Conservation (phyloP, 2,797 vertebrate genomes). For the Fundulus diaphanus region DNA sequence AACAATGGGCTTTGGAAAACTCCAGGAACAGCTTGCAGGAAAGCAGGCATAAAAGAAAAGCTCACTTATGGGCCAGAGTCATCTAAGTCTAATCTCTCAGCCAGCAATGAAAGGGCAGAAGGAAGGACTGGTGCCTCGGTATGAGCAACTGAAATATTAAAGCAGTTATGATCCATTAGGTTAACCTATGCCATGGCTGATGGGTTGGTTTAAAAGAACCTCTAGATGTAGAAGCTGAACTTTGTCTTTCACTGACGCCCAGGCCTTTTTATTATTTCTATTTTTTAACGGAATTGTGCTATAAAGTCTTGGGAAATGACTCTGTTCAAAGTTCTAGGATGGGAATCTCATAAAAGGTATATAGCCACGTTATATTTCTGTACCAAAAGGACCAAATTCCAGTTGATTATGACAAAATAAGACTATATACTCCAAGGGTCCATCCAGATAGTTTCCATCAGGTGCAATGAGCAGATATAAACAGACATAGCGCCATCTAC, state of each 20-base stretch:
- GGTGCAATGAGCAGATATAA: no score
- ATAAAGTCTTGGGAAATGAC: not conserved
- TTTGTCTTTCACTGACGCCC: constrained; percentile 18
- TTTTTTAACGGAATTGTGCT: constrained; percentile 11
- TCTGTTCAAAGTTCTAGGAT: not conserved
- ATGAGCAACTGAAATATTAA: constrained; percentile 69
- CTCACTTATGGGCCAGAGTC: constrained; percentile 56
- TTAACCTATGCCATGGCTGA: constrained; percentile 35
- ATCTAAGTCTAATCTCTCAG: constrained; percentile 74
- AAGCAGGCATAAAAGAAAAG: constrained; percentile 68
- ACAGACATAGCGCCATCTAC: no score
- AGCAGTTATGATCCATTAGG: constrained; percentile 63
- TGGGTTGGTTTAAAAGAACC: constrained; percentile 46
- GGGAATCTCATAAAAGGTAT: no score
- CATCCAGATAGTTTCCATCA: no score
- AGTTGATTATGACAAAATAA: no score
- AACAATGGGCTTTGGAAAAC: constrained; percentile 71
- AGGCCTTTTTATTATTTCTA: constrained; percentile 22
- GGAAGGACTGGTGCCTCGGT: constrained; percentile 43
- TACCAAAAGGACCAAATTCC: no score
- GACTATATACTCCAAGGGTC: no score
- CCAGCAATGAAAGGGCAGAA: constrained; percentile 56
- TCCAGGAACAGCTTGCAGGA: constrained; percentile 80
- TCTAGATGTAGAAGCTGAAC: constrained; percentile 30
- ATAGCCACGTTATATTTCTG: no score